Evolutionary conservation across 1,140 invertebrate species (phyloP).

Genomic region (Helicoverpa zea): DNA sequence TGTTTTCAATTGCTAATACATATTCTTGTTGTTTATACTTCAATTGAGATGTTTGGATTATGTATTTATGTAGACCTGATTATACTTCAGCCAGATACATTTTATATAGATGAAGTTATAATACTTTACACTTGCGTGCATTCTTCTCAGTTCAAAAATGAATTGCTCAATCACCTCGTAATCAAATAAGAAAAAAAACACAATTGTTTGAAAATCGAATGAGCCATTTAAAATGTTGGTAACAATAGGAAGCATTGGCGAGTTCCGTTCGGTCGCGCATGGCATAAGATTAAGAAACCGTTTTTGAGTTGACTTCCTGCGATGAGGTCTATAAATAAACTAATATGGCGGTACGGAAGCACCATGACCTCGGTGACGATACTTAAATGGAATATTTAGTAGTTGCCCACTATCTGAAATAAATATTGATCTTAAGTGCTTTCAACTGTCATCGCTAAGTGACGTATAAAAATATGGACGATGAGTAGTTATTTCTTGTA

Average conservation of each 20-base stretch:
- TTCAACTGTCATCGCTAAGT: background rate
- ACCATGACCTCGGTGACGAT: constrained; percentile 62
- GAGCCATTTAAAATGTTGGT: constrained; percentile 42
- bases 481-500: background rate
- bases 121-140: too few relatives aligned
- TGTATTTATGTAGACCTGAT: too few relatives aligned
- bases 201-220: constrained; percentile 37
- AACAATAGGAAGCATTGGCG: constrained; percentile 67
- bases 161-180: background rate
- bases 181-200: constrained; percentile 1
- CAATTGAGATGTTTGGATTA: background rate
- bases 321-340: constrained; percentile 70
- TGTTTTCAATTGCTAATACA: constrained; percentile 32
- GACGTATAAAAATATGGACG: background rate
- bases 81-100: too few relatives aligned
- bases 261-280: constrained; percentile 61
- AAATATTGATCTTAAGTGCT: constrained; percentile 22
- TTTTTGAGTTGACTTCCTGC: constrained; percentile 65
- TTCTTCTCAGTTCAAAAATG: too few relatives aligned
- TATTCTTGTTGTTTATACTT: constrained; percentile 4
- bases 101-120: too few relatives aligned
- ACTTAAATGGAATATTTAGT: constrained; percentile 52
- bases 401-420: constrained; percentile 32
- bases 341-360: constrained; percentile 72
- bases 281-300: constrained; percentile 68